Conservation (phyloP, 64 coral and sea anemone genomes). For the Hydrozoanthus tunicans region DNA sequence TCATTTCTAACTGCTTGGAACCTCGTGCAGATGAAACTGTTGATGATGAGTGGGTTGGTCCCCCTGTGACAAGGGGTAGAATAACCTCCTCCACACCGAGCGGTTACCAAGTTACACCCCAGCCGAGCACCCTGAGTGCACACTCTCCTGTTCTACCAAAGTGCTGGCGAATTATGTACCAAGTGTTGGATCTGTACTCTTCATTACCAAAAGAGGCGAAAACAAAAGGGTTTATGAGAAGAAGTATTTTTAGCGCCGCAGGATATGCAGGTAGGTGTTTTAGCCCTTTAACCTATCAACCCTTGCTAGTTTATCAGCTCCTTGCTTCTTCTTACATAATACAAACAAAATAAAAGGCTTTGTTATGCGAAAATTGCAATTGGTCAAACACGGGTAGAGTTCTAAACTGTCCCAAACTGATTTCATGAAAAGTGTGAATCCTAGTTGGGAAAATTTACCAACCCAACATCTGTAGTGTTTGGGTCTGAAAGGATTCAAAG, state of each 20-base stretch:
- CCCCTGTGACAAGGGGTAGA: background rate
- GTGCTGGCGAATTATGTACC: conserved; percentile 98
- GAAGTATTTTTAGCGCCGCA: conserved; percentile 41
- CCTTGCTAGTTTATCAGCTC: no score
- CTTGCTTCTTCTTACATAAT: no score
- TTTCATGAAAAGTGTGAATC: no score
- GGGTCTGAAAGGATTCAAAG: no score
- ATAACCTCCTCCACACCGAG: conserved; percentile 21
- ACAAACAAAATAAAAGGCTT: no score
- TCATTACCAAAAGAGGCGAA: conserved; percentile 83
- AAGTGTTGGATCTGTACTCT: conserved; percentile 93
- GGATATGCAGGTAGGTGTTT: conserved; percentile 33
- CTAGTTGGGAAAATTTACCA: no score
- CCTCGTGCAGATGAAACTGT: background rate
- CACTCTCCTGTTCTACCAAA: conserved; percentile 51
- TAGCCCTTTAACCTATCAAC: background rate
- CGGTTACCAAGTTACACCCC: conserved; percentile 6
- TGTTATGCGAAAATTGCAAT: no score
- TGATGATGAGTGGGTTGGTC: conserved; percentile 1
- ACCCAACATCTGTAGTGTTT: no score
- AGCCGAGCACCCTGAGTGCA: conserved; percentile 29
- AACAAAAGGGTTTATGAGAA: conserved; percentile 63
- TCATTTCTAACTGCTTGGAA: background rate
- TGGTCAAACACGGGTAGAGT: no score
- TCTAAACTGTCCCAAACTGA: no score